Percentiles rank a stretch among this genome's conserved stretches.
Evolutionary conservation across 2,797 vertebrate genomes (phyloP).

Genomic region (Chelmon rostratus): DNA sequence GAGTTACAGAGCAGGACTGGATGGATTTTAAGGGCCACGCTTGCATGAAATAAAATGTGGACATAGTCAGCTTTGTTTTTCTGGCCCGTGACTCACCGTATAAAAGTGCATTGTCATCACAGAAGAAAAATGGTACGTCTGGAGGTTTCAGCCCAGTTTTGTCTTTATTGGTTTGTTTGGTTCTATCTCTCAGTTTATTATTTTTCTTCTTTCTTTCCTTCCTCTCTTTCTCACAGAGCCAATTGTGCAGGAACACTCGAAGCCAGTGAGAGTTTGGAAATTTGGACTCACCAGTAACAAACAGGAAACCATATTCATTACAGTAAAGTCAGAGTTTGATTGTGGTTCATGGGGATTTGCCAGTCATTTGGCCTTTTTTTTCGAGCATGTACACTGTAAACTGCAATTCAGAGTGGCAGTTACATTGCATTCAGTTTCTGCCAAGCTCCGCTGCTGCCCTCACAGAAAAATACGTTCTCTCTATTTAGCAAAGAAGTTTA

Average conservation of each 20-base stretch:
- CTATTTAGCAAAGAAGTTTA: constrained; percentile 18
- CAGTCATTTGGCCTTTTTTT: constrained; percentile 34
- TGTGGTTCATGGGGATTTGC: constrained; percentile 43
- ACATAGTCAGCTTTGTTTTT: constrained; percentile 23
- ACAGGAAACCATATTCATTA: constrained; percentile 68
- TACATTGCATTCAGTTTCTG: constrained; percentile 28
- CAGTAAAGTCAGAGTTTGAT: constrained; percentile 51
- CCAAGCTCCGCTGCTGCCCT: constrained; percentile 18
- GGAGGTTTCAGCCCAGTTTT: background rate
- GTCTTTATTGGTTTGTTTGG: background rate
- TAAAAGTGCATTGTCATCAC: constrained; percentile 19
- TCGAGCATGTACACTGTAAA: constrained; percentile 34
- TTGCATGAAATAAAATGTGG: background rate
- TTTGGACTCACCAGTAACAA: constrained; percentile 49
- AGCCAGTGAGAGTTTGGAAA: constrained; percentile 55
- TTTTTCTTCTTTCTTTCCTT: background rate
- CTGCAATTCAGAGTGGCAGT: constrained; percentile 57
- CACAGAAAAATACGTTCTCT: background rate
- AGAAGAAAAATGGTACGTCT: background rate
- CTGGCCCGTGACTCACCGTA: background rate
- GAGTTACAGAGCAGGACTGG: background rate
- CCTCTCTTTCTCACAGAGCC: background rate
- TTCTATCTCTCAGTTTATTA: background rate
- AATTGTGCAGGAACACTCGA: background rate
- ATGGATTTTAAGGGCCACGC: constrained; percentile 19